Conservation (phyloP, 2,888 invertebrate species). For the Meghimatium bilineatum region DNA sequence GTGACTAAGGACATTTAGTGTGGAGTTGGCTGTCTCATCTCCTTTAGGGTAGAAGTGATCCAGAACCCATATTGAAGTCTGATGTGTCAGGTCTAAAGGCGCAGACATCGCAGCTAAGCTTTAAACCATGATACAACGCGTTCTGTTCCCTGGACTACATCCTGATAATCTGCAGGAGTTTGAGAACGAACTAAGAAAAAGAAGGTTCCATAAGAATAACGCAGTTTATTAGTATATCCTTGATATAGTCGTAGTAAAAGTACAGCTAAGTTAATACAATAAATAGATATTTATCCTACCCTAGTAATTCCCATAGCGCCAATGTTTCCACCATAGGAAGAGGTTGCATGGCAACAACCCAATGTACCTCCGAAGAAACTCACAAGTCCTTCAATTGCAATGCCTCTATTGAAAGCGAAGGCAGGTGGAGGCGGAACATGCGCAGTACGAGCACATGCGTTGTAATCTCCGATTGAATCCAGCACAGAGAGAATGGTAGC, state of each 20-base stretch:
- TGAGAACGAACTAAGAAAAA: too few relatives aligned
- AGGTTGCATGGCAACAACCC: constrained; percentile 91
- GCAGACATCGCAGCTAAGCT: too few relatives aligned
- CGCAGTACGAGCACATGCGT: constrained; percentile 84
- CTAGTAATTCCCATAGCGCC: constrained; percentile 92
- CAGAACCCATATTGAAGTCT: too few relatives aligned
- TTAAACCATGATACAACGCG: too few relatives aligned
- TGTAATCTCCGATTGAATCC: constrained; percentile 86
- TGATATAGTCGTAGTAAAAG: not conserved
- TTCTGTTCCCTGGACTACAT: too few relatives aligned
- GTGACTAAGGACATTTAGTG: too few relatives aligned
- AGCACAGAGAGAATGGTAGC: constrained; percentile 68
- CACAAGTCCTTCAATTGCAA: constrained; percentile 86
- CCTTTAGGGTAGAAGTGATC: too few relatives aligned
- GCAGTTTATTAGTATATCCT: too few relatives aligned
- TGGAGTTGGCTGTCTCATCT: too few relatives aligned
- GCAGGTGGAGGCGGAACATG: constrained; percentile 89
- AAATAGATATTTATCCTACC: constrained; percentile 79
- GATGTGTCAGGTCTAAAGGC: too few relatives aligned
- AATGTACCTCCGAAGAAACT: constrained; percentile 88
- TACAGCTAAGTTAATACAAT: not conserved
- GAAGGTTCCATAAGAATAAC: too few relatives aligned
- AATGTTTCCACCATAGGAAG: constrained; percentile 92
- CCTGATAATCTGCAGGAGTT: too few relatives aligned
- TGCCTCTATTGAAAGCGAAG: constrained; percentile 87